Percentiles rank a stretch among this genome's conserved stretches.
Evolutionary conservation across 2,113 vertebrate genomes (phyloP).

Genomic region (Eupsittula cactorum): DNA sequence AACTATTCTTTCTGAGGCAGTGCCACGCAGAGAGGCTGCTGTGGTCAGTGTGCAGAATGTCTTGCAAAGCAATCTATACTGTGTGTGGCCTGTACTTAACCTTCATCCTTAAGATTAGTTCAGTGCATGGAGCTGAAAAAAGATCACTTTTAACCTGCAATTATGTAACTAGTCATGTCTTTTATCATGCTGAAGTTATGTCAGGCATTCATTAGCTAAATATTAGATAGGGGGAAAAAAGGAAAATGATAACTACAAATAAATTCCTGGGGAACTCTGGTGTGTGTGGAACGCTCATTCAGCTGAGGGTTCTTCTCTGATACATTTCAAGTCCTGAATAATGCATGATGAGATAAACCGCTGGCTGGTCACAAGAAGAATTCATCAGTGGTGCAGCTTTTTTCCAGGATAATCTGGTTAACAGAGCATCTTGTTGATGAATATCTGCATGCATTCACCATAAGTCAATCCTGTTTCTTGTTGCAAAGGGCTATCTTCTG

Average conservation of each 20-base stretch:
- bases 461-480: not conserved
- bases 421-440: not conserved
- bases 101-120: not conserved
- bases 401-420: not conserved
- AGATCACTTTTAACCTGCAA: not conserved
- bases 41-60: not conserved
- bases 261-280: not conserved
- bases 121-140: not conserved
- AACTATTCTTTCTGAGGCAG: not conserved
- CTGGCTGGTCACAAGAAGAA: not conserved
- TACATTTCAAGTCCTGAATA: not conserved
- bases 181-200: not conserved
- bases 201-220: slow-evolving; percentile 24
- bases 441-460: not conserved
- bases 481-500: not conserved
- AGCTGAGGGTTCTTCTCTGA: not conserved
- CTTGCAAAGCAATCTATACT: not conserved
- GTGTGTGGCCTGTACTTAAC: not conserved
- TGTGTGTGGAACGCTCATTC: not conserved
- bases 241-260: slow-evolving; percentile 18
- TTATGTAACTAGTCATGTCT: not conserved
- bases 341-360: slow-evolving; percentile 21
- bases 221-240: slow-evolving; percentile 15
- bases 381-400: not conserved
- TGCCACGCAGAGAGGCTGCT: not conserved